A percentile compares a stretch with the other conserved stretches of the same genome.
phyloP scores from a whole-genome alignment of 37 sponge, comb jelly and placozoan genomes.

The Spongia lamella region DNA sequence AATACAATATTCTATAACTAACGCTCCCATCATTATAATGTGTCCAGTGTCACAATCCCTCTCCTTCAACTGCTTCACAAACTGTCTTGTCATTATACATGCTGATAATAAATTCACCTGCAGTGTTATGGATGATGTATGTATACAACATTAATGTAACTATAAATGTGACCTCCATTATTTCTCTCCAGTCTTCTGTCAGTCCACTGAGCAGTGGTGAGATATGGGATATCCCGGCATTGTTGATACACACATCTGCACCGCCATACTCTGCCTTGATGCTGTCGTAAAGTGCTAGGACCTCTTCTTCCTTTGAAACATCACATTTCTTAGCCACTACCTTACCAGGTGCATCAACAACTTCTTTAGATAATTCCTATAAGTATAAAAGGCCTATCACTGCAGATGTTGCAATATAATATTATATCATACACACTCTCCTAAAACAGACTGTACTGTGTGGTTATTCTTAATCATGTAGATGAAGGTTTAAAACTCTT shows the following conservation, averaged over 20 bases:
- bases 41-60: constrained; percentile 70
- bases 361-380: too few species aligned
- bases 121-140: too few species aligned
- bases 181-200: constrained; percentile 76
- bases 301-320: constrained; percentile 68
- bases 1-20: too few species aligned
- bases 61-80: constrained; percentile 61
- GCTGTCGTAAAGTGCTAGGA: constrained; percentile 45
- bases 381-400: too few species aligned
- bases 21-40: constrained; percentile 74
- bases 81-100: constrained; percentile 67
- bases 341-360: constrained; percentile 15
- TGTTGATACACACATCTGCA: constrained; percentile 76
- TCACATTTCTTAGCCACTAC: constrained; percentile 80
- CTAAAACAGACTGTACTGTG: too few species aligned
- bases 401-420: too few species aligned
- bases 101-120: constrained; percentile 77
- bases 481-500: too few species aligned
- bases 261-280: constrained; percentile 56
- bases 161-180: constrained; percentile 70
- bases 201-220: constrained; percentile 52
- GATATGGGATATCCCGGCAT: constrained; percentile 74
- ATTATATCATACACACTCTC: too few species aligned
- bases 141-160: too few species aligned
- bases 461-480: too few species aligned